A percentile compares a stretch with the other conserved stretches of the same genome.
Evolutionary conservation across 2,797 vertebrate species (phyloP).

Genomic region (Takifugu ocellatus): DNA sequence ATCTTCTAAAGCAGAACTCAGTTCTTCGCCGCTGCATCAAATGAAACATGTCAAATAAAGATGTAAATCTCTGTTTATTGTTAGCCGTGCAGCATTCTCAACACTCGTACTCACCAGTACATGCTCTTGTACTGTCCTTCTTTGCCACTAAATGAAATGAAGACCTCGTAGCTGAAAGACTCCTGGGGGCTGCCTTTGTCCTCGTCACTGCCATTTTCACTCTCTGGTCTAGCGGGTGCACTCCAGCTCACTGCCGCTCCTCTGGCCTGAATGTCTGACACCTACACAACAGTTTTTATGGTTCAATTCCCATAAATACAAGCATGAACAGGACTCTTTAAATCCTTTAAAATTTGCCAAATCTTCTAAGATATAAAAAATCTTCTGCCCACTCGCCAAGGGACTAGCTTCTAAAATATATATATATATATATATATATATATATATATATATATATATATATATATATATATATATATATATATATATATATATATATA

Average conservation of each 20-base stretch:
- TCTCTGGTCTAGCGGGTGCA: conserved; percentile 73
- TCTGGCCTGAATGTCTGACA: conserved; percentile 88
- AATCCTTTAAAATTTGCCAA: background rate
- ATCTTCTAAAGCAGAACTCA: conserved; percentile 87
- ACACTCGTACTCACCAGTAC: conserved; percentile 77
- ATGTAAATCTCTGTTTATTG: background rate
- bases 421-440: too few relatives aligned
- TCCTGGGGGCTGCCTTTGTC: conserved; percentile 62
- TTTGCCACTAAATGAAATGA: conserved; percentile 85
- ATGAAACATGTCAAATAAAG: background rate
- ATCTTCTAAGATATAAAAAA: too few relatives aligned
- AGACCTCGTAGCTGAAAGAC: conserved; percentile 83
- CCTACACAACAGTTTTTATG: conserved; percentile 61
- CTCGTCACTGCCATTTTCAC: conserved; percentile 68
- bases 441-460: too few relatives aligned
- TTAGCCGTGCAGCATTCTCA: background rate
- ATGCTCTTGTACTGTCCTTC: conserved; percentile 88
- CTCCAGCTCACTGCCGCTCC: conserved; percentile 81
- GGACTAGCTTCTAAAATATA: too few relatives aligned
- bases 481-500: too few relatives aligned
- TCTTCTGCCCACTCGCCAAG: too few relatives aligned
- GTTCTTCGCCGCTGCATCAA: conserved; percentile 83
- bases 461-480: too few relatives aligned
- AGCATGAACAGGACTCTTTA: background rate
- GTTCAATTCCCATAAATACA: conserved; percentile 8